Base-by-base conservation (phyloP, 2,888 invertebrate species). In the Dynastes maya region DNA sequence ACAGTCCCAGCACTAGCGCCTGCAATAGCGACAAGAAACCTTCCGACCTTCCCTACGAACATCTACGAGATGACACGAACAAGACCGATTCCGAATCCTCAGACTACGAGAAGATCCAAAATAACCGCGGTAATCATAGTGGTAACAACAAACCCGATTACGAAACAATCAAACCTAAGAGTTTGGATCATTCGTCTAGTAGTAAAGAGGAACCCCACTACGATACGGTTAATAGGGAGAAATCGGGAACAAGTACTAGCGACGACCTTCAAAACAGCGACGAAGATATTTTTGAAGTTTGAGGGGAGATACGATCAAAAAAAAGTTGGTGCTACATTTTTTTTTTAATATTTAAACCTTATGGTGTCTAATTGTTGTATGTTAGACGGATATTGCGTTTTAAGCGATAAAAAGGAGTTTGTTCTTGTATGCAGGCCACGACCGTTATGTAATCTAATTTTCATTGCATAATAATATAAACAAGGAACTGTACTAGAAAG, bases 11-110 rank as follows among this genome's bases (percentile, higher is more conserved):
- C 6, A 74, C 78, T 2, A 80, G 78, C 49, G 78, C 72, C 6
- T 71, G 65, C 3, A 74, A 78, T 2, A 80, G 78, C 22, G 78
- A 71, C 13, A 77, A 22, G 16, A 78, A 74, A 22, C 40, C n/a
- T 82, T 89, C 88, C 79, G 94, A 93, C 72, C 94, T 94, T 71
- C 94, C 94, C 0, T 94, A 94, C 80, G 94, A 94, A 84, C 91
- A 91, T 83, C 89, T 93, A 13, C 83, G 72, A 51, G 86, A 86
- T 32, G 85, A 86, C 76, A 83, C 83, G 63, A 81, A 81, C 58
- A 84, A 82, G 78, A 86, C 84, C 9, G 86, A 85, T 82, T 85
- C 83, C 3, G 85, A 86, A 77, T 77, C 83, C 51, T 83, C 85
- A 0, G 84, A 83, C 29, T 85, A 85, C 78, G 86, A 86, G 71